Evolutionary conservation across 2,888 invertebrate species (phyloP), one percentile per base, ranked within the genome.

Genomic region (Lordiphosa andalusiaca): DNA sequence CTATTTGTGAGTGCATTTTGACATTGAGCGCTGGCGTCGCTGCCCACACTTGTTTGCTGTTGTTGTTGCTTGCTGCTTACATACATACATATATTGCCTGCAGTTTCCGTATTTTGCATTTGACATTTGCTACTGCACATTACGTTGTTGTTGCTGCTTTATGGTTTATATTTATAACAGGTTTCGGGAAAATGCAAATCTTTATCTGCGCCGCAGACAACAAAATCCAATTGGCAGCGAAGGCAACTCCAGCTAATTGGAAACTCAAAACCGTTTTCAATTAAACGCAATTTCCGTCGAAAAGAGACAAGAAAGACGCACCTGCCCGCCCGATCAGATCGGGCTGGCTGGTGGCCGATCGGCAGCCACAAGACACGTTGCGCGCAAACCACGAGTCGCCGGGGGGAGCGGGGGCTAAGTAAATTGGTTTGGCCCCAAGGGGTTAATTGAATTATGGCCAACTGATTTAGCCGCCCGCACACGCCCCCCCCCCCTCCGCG

Each of bases 381-480:
- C 38, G 10, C 37, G 33, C 19, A 6, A 46, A 57, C 50, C 65
- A 64, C 51, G 39, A 55, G 64, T 39, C 41, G 46, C 9, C 19
- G 12, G 9, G 10, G 41, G 25, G 41, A 9, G 21, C 7, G 47
- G 12, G 44, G 12, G 25, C 33, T 6, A 36, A 48, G 42, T 64
- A 69, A 83, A 86, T 85, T 78, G 67, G 74, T 77, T 78, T 80
- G 84, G 73, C 77, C 86, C 73, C 71, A 68, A 52, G 66, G 78
- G 86, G 86, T 88, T 86, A 81, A 86, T 71, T 82, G 65, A 84
- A 81, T 84, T 77, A 78, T 77, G 60, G 53, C 67, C 65, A 74
- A 77, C 68, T 66, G 78, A 82, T 84, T 84, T 78, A 36, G 55
- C 4, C 36, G 33, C 52, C 12, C 12, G 30, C 19, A 35, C 6